Conservation (phyloP, 1,140 invertebrate genomes). For the Drosophila sturtevanti region DNA sequence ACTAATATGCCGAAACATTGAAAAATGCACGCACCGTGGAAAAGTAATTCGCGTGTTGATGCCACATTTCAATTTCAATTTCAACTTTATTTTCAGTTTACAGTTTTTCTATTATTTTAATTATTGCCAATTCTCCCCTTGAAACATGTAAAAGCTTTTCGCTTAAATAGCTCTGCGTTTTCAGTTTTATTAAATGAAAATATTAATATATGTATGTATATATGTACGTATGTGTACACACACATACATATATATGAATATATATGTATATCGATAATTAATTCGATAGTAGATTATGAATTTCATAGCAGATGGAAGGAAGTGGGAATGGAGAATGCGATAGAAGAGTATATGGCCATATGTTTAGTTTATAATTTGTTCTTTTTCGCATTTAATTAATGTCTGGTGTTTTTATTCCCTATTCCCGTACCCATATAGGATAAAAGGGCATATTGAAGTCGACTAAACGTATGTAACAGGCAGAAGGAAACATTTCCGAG, state of each 20-base stretch:
- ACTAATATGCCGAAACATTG: neutral
- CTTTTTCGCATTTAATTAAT: neutral
- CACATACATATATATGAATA: too few species aligned
- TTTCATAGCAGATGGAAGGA: neutral
- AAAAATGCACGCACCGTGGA: constrained; percentile 5
- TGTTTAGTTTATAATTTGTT: neutral
- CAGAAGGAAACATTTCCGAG: too few species aligned
- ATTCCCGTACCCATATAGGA: too few species aligned
- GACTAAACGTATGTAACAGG: too few species aligned
- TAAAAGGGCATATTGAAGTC: too few species aligned
- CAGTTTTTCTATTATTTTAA: neutral
- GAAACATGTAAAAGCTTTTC: constrained; percentile 15
- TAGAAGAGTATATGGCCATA: neutral
- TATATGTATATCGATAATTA: neutral
- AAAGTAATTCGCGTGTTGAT: constrained; percentile 17
- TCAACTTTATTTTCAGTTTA: constrained; percentile 1
- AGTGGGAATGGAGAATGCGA: neutral
- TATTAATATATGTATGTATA: neutral
- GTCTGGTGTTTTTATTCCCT: neutral
- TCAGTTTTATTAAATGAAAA: neutral
- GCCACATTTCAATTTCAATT: constrained; percentile 22
- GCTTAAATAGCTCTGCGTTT: constrained; percentile 1
- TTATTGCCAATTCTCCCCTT: neutral
- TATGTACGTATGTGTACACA: neutral
- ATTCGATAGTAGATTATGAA: neutral